A percentile compares a stretch with the other conserved stretches of the same genome.
phyloP scores from a whole-genome alignment of 2,113 vertebrate genomes.

The Lethenteron reissneri region DNA sequence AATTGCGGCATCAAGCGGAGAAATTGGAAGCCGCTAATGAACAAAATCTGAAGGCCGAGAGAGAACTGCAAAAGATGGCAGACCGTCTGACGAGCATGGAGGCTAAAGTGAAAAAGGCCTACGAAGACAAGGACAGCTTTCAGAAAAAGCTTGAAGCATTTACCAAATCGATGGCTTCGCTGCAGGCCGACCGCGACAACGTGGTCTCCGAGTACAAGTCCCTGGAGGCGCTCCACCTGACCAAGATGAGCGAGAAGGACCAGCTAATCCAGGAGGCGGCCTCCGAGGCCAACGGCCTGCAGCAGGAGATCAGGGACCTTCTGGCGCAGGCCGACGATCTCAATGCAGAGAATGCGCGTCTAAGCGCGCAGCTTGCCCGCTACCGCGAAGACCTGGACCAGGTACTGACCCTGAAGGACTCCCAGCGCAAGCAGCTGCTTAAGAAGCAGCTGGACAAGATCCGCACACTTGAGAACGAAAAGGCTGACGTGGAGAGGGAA shows the following conservation, averaged over 20 bases:
- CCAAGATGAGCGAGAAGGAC: constrained; percentile 66
- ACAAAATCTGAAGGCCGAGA: constrained; percentile 28
- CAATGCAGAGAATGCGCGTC: constrained; percentile 63
- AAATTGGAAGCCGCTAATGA: constrained; percentile 28
- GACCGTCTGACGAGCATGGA: constrained; percentile 26
- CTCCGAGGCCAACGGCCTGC: constrained; percentile 58
- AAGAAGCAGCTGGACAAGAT: constrained; percentile 38
- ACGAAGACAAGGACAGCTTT: constrained; percentile 35
- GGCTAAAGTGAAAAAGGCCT: constrained; percentile 27
- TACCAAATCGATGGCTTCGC: constrained; percentile 64
- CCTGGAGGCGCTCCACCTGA: constrained; percentile 60
- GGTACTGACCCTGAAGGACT: constrained; percentile 70
- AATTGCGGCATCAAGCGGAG: constrained; percentile 35
- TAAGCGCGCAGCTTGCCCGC: constrained; percentile 48
- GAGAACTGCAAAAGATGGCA: constrained; percentile 29
- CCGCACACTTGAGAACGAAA: constrained; percentile 33
- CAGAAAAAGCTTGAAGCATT: constrained; percentile 54
- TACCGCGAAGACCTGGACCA: constrained; percentile 66
- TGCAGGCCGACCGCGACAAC: constrained; percentile 67
- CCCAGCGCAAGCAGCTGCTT: constrained; percentile 64
- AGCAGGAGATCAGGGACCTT: constrained; percentile 51
- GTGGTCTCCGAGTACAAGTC: constrained; percentile 51
- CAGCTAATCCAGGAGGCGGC: constrained; percentile 72
- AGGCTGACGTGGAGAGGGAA: constrained; percentile 24
- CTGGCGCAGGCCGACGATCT: constrained; percentile 56